A percentile compares a stretch with the other conserved stretches of the same genome.
Conservation (phyloP, 1,140 invertebrate species). For the Brachionus calyciflorus region DNA sequence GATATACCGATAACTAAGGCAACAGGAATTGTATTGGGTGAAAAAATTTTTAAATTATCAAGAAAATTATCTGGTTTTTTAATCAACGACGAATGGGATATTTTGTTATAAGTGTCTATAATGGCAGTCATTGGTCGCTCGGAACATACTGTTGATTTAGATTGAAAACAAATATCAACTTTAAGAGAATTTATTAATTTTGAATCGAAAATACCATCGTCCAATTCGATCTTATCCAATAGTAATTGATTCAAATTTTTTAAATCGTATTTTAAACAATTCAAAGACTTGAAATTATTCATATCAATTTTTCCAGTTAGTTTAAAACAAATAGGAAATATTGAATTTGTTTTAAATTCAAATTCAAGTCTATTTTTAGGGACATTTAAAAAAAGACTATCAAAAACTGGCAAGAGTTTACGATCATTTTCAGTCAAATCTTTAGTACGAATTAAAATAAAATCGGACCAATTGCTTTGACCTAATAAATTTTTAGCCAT, state of each 20-base stretch:
- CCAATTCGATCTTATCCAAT: background rate
- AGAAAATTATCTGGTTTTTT: background rate
- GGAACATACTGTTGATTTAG: background rate
- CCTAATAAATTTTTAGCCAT: background rate
- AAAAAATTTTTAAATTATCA: background rate
- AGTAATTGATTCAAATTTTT: background rate
- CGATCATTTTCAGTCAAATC: background rate
- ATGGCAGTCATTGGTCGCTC: background rate
- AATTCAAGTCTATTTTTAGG: slow-evolving; percentile 38
- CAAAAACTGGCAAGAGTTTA: background rate
- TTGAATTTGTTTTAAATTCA: background rate
- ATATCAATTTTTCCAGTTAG: background rate
- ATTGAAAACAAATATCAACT: background rate
- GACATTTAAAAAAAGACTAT: slow-evolving; percentile 24
- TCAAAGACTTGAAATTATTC: background rate
- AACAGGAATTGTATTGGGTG: background rate
- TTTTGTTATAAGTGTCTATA: slow-evolving; percentile 43
- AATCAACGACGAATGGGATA: slow-evolving; percentile 20
- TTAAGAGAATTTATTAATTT: background rate
- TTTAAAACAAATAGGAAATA: background rate
- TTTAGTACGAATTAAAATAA: background rate
- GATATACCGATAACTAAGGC: slow-evolving; percentile 1
- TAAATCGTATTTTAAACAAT: background rate
- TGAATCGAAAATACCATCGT: background rate
- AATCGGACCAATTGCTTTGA: slow-evolving; percentile 23